Conservation (phyloP, 1,140 invertebrate species). For the Anoplophora glabripennis region DNA sequence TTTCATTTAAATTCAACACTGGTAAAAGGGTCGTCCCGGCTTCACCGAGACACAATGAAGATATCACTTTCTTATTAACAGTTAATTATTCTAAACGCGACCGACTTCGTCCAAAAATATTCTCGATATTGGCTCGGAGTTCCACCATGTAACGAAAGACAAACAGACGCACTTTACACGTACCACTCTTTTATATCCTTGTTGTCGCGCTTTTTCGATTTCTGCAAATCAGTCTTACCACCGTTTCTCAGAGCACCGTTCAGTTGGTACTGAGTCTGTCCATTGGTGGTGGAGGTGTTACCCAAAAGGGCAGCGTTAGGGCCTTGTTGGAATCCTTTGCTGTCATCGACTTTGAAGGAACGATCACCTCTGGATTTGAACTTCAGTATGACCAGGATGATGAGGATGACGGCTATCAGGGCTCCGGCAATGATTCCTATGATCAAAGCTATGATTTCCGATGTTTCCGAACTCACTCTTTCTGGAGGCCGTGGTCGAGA, state of each 20-base stretch:
- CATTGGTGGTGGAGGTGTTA: constrained; percentile 51
- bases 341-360: constrained; percentile 88
- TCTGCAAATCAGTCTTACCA: constrained; percentile 46
- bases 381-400: constrained; percentile 86
- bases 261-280: constrained; percentile 48
- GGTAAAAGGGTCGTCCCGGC: constrained; percentile 12
- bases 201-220: constrained; percentile 71
- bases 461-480: constrained; percentile 68
- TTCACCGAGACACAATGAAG: background rate
- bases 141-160: background rate
- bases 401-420: constrained; percentile 85
- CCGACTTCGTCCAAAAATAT: constrained; percentile 5
- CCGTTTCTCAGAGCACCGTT: constrained; percentile 47
- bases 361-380: constrained; percentile 81
- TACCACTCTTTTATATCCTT: constrained; percentile 95
- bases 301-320: constrained; percentile 70
- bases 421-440: constrained; percentile 89
- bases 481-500: constrained; percentile 53
- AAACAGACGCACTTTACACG: constrained; percentile 57
- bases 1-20: constrained; percentile 17
- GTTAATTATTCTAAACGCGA: constrained; percentile 1
- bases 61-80: constrained; percentile 26
- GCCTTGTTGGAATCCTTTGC: constrained; percentile 67
- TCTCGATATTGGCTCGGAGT: constrained; percentile 43
- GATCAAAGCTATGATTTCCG: constrained; percentile 72